Conservation (phyloP, 2,113 vertebrate genomes). For the Talpa occidentalis region DNA sequence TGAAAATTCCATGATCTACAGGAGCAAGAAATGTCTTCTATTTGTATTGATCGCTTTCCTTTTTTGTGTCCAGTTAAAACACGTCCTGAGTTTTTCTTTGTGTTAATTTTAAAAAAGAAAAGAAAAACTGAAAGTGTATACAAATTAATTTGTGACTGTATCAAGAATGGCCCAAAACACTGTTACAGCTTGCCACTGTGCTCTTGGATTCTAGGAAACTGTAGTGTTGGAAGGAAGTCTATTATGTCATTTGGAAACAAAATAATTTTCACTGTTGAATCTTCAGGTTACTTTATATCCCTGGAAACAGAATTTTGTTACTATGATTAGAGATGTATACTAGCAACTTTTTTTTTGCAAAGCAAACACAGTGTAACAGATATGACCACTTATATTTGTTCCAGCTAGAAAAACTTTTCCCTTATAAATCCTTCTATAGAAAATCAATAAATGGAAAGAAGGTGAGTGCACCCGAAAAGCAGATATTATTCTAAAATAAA, state of each 20-base stretch:
- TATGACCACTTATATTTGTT: neutral
- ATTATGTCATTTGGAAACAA: constrained; percentile 26
- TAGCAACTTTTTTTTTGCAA: neutral
- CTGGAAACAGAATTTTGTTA: constrained; percentile 8
- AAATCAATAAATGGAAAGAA: neutral
- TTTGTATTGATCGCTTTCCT: neutral
- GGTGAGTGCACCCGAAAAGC: neutral
- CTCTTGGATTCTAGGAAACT: neutral
- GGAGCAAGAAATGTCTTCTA: neutral
- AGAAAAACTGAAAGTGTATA: neutral
- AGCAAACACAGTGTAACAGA: neutral
- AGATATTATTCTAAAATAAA: neutral
- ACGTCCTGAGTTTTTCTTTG: neutral
- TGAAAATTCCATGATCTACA: neutral
- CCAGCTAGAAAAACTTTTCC: neutral
- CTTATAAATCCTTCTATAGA: neutral
- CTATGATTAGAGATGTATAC: neutral
- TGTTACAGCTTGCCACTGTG: neutral
- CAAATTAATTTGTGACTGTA: neutral
- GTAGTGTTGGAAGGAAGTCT: constrained; percentile 15
- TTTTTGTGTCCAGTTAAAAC: neutral
- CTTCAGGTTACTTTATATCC: neutral
- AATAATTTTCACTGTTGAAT: neutral
- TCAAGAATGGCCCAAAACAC: neutral
- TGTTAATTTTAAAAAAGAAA: neutral